A percentile compares a stretch with the other conserved stretches of the same genome.
These are phyloP conservation scores for Drosophila meridiana DNA, from an alignment of 2,888 invertebrate species.

Conservation along the genomic window DNA sequence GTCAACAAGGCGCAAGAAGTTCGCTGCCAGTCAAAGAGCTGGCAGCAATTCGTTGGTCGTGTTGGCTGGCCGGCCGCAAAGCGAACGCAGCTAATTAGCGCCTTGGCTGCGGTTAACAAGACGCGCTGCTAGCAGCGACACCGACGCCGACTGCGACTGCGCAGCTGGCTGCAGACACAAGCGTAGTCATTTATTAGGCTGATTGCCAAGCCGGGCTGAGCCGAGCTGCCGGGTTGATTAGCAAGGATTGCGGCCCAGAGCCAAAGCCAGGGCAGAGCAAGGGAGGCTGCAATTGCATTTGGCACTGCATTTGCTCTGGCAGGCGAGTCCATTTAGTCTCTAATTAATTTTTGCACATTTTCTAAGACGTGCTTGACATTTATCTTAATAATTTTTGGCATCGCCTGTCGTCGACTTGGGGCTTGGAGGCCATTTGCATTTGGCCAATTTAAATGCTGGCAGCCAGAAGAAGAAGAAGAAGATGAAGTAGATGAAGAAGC, in stretches of 20 bases:
- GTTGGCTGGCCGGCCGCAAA: conserved; percentile 21
- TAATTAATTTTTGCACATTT: conserved; percentile 68
- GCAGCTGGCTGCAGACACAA: conserved; percentile 12
- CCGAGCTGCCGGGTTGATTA: conserved; percentile 55
- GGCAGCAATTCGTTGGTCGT: conserved; percentile 44
- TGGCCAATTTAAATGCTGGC: conserved; percentile 69
- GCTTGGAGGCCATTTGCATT: conserved; percentile 58
- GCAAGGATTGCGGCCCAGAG: conserved; percentile 38
- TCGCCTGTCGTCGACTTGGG: conserved; percentile 42
- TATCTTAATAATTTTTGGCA: conserved; percentile 79
- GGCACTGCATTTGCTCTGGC: conserved; percentile 18
- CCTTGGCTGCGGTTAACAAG: conserved; percentile 52
- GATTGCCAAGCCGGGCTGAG: conserved; percentile 21
- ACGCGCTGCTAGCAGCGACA: conserved; percentile 23
- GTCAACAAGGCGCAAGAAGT: conserved; percentile 39
- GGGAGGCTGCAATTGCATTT: conserved; percentile 1
- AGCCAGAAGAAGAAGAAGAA: conserved; percentile 9
- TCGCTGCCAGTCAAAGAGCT: conserved; percentile 30
- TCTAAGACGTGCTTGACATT: conserved; percentile 51
- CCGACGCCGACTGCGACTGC: neutral
- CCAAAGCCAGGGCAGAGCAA: neutral
- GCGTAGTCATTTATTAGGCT: conserved; percentile 64
- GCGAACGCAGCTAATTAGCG: conserved; percentile 70
- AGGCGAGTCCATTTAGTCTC: conserved; percentile 61
- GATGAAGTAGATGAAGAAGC: conserved; percentile 4